Evolutionary conservation across 1,140 invertebrate genomes (phyloP), one percentile per base, ranked within the genome.

Genomic region (Chionoecetes opilio): DNA sequence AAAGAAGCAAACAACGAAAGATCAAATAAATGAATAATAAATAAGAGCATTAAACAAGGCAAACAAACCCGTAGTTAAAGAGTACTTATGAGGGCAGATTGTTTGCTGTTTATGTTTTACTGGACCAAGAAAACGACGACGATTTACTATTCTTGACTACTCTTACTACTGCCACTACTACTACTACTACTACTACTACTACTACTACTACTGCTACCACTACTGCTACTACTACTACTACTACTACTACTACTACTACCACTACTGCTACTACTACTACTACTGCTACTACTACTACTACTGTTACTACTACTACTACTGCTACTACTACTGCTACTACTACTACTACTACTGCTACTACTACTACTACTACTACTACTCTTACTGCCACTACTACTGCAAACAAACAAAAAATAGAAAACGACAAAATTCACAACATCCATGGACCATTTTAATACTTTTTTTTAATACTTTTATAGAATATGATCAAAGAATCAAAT

Each of bases 211-310:
- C 63, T 75, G 63, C 63, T 75, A n/a, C n/a, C n/a, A n/a, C 63
- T 86, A 29, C 84, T 86, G 31, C 32, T 86, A 29, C 84, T 86
- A 29, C 29, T 86, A 29, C 29, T 32, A 29, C 63, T 75, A n/a
- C 63, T 75, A n/a, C n/a, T 75, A n/a, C 63, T 75, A n/a, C 63
- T 75, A n/a, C n/a, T 75, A n/a, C 63, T 75, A n/a, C 63, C n/a
- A n/a, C n/a, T 75, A n/a, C 63, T 75, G 63, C n/a, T 75, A n/a
- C n/a, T 75, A n/a, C 63, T 75, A n/a, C n/a, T 75, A n/a, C 63
- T 75, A n/a, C 63, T 75, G 63, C n/a, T 75, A n/a, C 63, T 75
- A n/a, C n/a, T 75, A n/a, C n/a, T 75, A n/a, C 63, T 75, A n/a
- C 63, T 75, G 63, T 75, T 86, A 29, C 84, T 86, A 29, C 31